A percentile compares a stretch with the other conserved stretches of the same genome.
Conservation (phyloP, 2,113 vertebrate species). For the Microtus oregoni region DNA sequence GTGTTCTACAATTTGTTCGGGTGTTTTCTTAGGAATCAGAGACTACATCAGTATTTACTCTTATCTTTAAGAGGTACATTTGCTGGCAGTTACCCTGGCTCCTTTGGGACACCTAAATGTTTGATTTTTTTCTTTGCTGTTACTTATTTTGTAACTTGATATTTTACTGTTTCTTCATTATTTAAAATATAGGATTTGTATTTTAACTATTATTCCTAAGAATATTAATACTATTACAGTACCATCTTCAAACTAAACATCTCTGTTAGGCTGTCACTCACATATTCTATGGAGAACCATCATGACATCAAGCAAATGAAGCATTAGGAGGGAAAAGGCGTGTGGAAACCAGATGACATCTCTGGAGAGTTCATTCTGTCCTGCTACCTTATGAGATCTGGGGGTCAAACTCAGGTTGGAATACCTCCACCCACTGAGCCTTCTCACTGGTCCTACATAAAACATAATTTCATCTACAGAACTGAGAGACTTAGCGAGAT, state of each 20-base stretch:
- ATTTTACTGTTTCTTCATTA: slow-evolving; percentile 12
- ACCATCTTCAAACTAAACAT: background rate
- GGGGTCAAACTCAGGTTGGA: background rate
- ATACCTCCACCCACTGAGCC: background rate
- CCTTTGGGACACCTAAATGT: background rate
- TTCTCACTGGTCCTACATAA: background rate
- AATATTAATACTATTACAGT: background rate
- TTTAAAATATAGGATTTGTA: slow-evolving; percentile 22
- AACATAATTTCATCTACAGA: background rate
- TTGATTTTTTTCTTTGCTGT: background rate
- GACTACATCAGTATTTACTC: background rate
- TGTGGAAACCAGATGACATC: background rate
- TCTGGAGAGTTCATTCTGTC: background rate
- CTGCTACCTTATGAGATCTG: background rate
- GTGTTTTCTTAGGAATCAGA: background rate
- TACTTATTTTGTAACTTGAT: background rate
- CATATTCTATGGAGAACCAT: background rate
- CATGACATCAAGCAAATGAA: background rate
- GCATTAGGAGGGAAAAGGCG: background rate
- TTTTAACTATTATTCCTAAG: background rate
- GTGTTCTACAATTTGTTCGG: background rate
- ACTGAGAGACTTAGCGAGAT: background rate
- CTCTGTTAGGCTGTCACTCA: background rate
- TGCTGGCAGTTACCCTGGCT: background rate
- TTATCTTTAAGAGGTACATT: background rate